Conservation (phyloP, 2,888 invertebrate species). For the Aleiodes alternator region DNA sequence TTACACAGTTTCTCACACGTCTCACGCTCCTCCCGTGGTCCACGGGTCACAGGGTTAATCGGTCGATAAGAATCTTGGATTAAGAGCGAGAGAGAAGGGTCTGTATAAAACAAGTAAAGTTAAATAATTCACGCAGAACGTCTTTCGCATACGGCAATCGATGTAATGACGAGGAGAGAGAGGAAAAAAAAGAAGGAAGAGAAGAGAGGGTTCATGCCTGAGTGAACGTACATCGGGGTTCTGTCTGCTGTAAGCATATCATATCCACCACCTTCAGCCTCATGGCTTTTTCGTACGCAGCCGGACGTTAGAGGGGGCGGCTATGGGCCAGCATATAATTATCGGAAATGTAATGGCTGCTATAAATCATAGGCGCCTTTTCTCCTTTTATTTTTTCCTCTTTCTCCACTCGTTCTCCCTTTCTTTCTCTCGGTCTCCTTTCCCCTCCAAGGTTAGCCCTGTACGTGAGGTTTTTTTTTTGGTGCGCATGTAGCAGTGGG, state of each 20-base stretch:
- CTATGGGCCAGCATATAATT: slow-evolving; percentile 74
- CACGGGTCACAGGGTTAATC: slow-evolving; percentile 43
- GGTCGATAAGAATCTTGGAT: slow-evolving; percentile 43
- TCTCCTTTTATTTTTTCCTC: slow-evolving; percentile 17
- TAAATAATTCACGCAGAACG: slow-evolving; percentile 34
- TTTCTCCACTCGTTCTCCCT: slow-evolving; percentile 51
- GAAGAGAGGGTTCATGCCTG: slow-evolving; percentile 15
- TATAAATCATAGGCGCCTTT: slow-evolving; percentile 75
- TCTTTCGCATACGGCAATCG: slow-evolving; percentile 9
- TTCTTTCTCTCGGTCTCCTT: slow-evolving; percentile 53
- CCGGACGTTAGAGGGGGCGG: slow-evolving; percentile 68
- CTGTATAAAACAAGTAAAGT: slow-evolving; percentile 38
- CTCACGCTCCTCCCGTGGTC: slow-evolving; percentile 12
- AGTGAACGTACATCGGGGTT: slow-evolving; percentile 39
- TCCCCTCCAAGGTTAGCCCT: neutral
- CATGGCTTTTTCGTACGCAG: slow-evolving; percentile 50
- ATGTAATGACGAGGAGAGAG: slow-evolving; percentile 5
- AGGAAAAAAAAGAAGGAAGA: no score
- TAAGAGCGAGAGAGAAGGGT: slow-evolving; percentile 27
- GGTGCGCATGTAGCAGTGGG: slow-evolving; percentile 38
- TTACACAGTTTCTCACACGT: slow-evolving; percentile 44
- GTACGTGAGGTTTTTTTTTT: neutral
- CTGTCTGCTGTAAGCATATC: slow-evolving; percentile 66
- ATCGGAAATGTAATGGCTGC: slow-evolving; percentile 73
- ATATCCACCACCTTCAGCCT: slow-evolving; percentile 61